Evolutionary conservation across 1,140 invertebrate species (phyloP).

Genomic region (Drosophila burlai): DNA sequence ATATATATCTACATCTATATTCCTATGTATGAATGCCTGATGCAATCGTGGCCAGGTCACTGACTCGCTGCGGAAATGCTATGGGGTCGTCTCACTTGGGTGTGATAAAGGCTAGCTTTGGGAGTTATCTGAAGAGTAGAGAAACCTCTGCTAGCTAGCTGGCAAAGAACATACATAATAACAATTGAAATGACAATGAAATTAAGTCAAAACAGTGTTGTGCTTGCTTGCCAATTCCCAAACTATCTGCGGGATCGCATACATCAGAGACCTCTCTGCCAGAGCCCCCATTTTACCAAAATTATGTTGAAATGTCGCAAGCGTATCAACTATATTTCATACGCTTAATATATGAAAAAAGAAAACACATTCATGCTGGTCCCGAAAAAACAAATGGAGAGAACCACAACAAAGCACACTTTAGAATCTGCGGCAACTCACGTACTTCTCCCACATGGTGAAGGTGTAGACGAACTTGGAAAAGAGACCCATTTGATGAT

Average conservation of each 20-base stretch:
- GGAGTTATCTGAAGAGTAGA: neutral
- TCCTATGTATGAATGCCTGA: neutral
- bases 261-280: too few species aligned
- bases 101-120: conserved; percentile 15
- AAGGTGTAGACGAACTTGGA: conserved; percentile 75
- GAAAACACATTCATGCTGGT: conserved; percentile 24
- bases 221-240: neutral
- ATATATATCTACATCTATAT: neutral
- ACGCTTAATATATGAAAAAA: neutral
- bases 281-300: conserved; percentile 20
- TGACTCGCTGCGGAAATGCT: conserved; percentile 29
- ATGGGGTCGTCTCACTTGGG: neutral
- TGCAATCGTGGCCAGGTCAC: conserved; percentile 25
- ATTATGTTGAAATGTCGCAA: conserved; percentile 7
- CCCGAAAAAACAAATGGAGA: neutral
- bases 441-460: conserved; percentile 73
- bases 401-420: neutral
- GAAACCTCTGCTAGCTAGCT: neutral
- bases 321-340: neutral
- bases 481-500: conserved; percentile 68
- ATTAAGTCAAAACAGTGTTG: neutral
- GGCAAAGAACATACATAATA: neutral
- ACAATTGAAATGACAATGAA: neutral
- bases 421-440: conserved; percentile 16
- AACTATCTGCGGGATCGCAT: neutral